Base-by-base conservation (phyloP, 2,888 invertebrate species). In the Spatulosminthurus flaviceps region DNA sequence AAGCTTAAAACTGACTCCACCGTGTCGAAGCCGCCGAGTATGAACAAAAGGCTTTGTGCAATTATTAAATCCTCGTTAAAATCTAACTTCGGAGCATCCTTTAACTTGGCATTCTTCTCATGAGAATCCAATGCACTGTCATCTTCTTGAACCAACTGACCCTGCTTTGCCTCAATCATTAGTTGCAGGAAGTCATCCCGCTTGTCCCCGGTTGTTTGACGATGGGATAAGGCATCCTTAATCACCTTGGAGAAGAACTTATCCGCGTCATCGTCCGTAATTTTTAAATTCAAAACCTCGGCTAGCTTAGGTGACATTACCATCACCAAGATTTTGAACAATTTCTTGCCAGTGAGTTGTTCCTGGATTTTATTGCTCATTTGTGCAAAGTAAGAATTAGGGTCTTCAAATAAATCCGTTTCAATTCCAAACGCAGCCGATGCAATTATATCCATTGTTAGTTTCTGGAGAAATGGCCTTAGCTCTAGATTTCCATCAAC, bases 391-490 rank as follows among this genome's bases (percentile, higher is more conserved):
- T 19, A 4, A 1, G 76, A 76, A 19, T 77, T 29, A 16, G 42
- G 16, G 11, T 77, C 43, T 21, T 29, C 77, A 51, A 77, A 77
- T 11, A 69, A 0, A 29, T 77, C 24, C 0, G 69, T 69, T 28
- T 77, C 13, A 28, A 77, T 4, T 13, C 77, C 77, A 29, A 77
- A 69, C 5, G 77, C 69, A n/a, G 69, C 43, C 2, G 28, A 24
- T 16, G 69, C 51, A 43, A 77, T 77, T 5, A 69, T 28, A 16
- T 77, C 77, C 77, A 77, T 28, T 16, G 77, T 77, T 1, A 77
- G 11, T 43, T 70, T 77, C 21, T 34, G 43, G 19, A 66, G 2
- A 16, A 67, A 42, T 11, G 43, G 13, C 1, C 72, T 24, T n/a
- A 72, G 41, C 29, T 64, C 64, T 4, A 64, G 7, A 22, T 22